Evolutionary conservation across 2,888 invertebrate species (phyloP).

Genomic region (Gonocerus acuteangulatus): DNA sequence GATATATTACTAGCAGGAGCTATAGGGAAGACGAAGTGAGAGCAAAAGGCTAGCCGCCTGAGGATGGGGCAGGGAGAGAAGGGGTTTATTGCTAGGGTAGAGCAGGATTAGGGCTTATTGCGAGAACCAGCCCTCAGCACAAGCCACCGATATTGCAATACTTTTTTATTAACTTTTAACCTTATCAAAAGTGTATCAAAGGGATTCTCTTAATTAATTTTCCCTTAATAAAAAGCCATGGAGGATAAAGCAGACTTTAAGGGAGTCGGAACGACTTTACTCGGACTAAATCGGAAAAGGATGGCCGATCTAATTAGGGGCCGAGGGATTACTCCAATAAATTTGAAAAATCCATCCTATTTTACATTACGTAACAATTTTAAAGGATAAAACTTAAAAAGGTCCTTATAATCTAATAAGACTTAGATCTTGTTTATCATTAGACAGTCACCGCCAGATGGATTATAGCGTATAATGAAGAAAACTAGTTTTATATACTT

Average conservation of each 20-base stretch:
- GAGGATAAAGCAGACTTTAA: neutral
- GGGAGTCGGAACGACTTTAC: neutral
- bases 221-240: constrained; percentile 1
- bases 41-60: neutral
- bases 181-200: constrained; percentile 20
- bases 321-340: too few relatives aligned
- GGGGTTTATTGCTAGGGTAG: constrained; percentile 7
- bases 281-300: too few relatives aligned
- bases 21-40: neutral
- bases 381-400: too few relatives aligned
- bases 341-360: too few relatives aligned
- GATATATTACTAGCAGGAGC: neutral
- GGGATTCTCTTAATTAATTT: constrained; percentile 21
- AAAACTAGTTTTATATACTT: too few relatives aligned
- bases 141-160: constrained; percentile 14
- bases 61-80: neutral
- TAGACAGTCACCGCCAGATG: too few relatives aligned
- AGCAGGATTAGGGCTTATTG: constrained; percentile 18
- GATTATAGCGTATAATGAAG: too few relatives aligned
- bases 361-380: too few relatives aligned
- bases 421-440: too few relatives aligned
- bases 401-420: too few relatives aligned
- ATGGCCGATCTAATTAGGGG: too few relatives aligned
- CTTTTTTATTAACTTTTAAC: constrained; percentile 25
- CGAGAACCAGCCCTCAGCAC: neutral